Evolutionary conservation across 2,797 vertebrate genomes (phyloP), one percentile per base, ranked within the genome.

Genomic region (Enteromius thamalakanensis): DNA sequence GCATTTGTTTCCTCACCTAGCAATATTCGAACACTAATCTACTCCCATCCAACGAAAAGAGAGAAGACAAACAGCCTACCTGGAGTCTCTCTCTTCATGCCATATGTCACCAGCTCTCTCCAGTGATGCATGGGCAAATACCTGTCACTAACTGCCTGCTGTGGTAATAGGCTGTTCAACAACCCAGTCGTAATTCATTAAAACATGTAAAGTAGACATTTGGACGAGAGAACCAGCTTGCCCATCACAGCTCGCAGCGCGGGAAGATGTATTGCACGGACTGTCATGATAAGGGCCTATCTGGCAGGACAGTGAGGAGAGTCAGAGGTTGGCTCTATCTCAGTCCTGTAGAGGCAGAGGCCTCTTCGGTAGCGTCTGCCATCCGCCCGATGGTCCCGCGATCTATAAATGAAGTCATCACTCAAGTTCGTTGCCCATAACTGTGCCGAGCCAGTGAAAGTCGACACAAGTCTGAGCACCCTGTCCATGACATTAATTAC

Each of bases 251-350:
- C 84, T 87, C 83, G 87, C 60, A 81, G 76, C 88, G 83, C 88
- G 87, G 81, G 89, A 91, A 91, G 90, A 92, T 89, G 86, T 90
- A 90, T 89, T 87, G 87, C 85, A 62, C 83, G 53, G 84, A 82
- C 88, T 87, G 86, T 88, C 84, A 79, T 86, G 93, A 94, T 94
- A 93, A 94, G 90, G 87, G 86, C 85, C 84, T 90, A 90, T 93
- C 92, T 91, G 86, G 90, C 86, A 84, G 88, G 90, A 87, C 89
- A 81, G 86, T 87, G 53, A 47, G 68, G 85, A 75, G 86, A 91
- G 91, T 91, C 90, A 91, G 85, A 88, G 90, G 91, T 91, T 88
- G 89, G 85, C 80, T 71, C 82, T 94, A 92, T 94, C 93, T 91
- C 83, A 42, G 86, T 86, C 85, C 78, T 67, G 79, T 85, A 78